Conservation (phyloP, 2,888 invertebrate genomes). For the Drosophila meridiana region DNA sequence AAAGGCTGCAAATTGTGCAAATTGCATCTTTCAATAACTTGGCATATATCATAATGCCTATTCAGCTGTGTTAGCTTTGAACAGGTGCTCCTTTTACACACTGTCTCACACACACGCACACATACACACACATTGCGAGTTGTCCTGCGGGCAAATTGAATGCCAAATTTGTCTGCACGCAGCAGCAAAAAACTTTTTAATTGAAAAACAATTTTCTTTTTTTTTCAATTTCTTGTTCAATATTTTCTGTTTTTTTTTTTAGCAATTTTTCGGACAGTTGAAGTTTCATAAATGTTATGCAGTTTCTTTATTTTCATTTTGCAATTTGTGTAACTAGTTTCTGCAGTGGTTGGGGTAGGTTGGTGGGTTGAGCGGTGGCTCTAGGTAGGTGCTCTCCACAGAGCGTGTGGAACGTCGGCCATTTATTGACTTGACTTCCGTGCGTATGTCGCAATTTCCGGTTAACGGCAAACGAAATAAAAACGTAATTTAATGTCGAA, state of each 20-base stretch:
- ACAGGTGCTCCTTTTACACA: slow-evolving; percentile 13
- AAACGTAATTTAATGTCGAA: slow-evolving; percentile 75
- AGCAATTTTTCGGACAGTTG: slow-evolving; percentile 34
- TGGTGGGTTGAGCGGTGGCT: background rate
- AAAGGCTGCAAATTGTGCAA: background rate
- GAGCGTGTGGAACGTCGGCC: slow-evolving; percentile 38
- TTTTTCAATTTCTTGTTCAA: slow-evolving; percentile 48
- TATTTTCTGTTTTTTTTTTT: slow-evolving; percentile 50
- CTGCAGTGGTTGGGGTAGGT: slow-evolving; percentile 18
- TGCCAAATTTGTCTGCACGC: slow-evolving; percentile 75
- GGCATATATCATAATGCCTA: background rate
- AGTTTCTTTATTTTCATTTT: slow-evolving; percentile 40
- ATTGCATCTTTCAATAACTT: background rate
- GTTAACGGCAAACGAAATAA: slow-evolving; percentile 79
- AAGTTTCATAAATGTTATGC: slow-evolving; percentile 74
- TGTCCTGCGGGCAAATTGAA: slow-evolving; percentile 72
- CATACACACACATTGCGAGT: slow-evolving; percentile 18
- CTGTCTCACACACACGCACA: background rate
- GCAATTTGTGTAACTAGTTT: slow-evolving; percentile 71
- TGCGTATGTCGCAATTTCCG: slow-evolving; percentile 82
- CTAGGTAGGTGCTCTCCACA: background rate
- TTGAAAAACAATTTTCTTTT: slow-evolving; percentile 71
- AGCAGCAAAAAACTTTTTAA: slow-evolving; percentile 73
- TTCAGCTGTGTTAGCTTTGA: background rate
- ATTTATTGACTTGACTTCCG: slow-evolving; percentile 81